These are phyloP conservation scores for Phasianus colchicus DNA, from an alignment of 2,113 vertebrate genomes.

Conservation along the genomic window DNA sequence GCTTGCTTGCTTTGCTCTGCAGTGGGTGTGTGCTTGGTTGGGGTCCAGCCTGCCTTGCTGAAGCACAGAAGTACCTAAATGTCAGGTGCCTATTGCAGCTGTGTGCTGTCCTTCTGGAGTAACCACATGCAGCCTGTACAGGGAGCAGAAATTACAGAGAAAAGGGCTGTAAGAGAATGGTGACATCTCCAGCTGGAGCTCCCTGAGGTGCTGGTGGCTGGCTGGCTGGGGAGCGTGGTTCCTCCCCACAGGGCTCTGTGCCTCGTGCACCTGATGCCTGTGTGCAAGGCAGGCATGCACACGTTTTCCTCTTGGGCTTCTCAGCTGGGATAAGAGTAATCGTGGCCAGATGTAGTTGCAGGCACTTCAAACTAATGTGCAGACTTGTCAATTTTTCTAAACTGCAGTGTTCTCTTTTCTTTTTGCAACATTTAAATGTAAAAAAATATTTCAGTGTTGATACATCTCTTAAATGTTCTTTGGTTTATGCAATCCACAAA, in stretches of 20 bases:
- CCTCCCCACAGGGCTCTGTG: background rate
- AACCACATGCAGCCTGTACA: no score
- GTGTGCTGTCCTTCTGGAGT: background rate
- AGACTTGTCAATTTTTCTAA: background rate
- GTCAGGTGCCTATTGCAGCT: background rate
- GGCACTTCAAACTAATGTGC: background rate
- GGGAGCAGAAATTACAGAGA: background rate
- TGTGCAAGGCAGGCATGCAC: no score
- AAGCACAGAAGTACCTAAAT: no score
- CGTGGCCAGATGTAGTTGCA: background rate
- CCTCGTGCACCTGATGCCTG: background rate
- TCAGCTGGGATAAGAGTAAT: background rate
- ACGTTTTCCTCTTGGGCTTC: background rate
- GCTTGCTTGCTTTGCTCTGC: fast-evolving
- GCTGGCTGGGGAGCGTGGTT: background rate
- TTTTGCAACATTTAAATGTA: background rate
- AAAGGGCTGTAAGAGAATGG: no score
- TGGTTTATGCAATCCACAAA: background rate
- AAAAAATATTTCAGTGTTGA: background rate
- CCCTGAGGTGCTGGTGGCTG: no score
- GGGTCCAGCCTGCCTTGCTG: background rate
- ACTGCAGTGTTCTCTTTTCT: background rate
- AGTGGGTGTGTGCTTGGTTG: fast-evolving
- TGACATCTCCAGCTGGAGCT: background rate
- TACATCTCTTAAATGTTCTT: background rate